A percentile compares a stretch with the other conserved stretches of the same genome.
phyloP scores from a whole-genome alignment of 2,113 vertebrate species.

The Elanus axillaris region DNA sequence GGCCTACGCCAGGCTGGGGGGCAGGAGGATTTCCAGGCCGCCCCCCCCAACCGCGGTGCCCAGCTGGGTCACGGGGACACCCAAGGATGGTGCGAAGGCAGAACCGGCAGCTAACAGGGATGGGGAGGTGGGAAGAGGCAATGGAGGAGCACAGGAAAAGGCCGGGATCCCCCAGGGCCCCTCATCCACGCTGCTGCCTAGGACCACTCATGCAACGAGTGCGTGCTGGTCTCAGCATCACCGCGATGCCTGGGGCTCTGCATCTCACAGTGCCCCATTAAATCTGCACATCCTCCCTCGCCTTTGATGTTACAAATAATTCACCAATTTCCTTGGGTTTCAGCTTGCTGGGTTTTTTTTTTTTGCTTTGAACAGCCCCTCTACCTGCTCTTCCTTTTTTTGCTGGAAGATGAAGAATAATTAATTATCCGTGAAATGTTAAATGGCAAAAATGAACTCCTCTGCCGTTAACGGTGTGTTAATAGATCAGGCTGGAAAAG shows the following conservation, averaged over 20 bases:
- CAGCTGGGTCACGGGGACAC: background rate
- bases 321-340: constrained; percentile 11
- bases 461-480: background rate
- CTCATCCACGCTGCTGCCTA: rapidly evolving
- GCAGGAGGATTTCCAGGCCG: background rate
- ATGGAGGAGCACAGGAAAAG: background rate
- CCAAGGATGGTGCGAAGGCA: rapidly evolving
- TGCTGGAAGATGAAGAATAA: constrained; percentile 34
- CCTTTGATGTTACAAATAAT: constrained; percentile 53
- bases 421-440: constrained; percentile 61
- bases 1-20: background rate
- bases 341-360: background rate
- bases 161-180: rapidly evolving
- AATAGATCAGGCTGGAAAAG: background rate
- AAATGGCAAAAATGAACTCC: constrained; percentile 40
- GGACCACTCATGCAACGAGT: background rate
- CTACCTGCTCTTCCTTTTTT: background rate
- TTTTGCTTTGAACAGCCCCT: constrained; percentile 23
- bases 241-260: background rate
- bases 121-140: background rate
- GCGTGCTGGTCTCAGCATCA: background rate
- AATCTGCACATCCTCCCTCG: background rate
- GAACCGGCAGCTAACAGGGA: rapidly evolving
- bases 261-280: background rate
- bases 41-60: rapidly evolving